phyloP scores from a whole-genome alignment of 2,797 vertebrate species.

The Enteromius afrohamiltoni region DNA sequence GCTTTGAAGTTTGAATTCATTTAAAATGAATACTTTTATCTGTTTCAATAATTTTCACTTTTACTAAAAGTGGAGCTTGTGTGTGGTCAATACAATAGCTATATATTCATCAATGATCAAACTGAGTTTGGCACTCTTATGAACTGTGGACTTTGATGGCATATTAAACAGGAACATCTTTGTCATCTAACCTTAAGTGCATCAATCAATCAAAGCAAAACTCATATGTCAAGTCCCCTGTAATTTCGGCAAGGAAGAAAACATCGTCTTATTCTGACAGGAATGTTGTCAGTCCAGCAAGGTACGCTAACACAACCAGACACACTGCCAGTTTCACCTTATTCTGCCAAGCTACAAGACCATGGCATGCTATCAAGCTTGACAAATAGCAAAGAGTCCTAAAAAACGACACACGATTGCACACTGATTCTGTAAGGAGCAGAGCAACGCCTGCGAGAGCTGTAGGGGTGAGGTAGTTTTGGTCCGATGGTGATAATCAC shows the following conservation, averaged over 20 bases:
- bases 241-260: not conserved
- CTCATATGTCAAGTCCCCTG: conserved; percentile 36
- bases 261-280: not conserved
- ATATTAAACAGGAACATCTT: not conserved
- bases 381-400: conserved; percentile 35
- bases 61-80: not conserved
- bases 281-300: conserved; percentile 14
- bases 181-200: conserved; percentile 23
- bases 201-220: conserved; percentile 27
- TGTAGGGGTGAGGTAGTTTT: conserved; percentile 33
- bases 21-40: not conserved
- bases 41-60: not conserved
- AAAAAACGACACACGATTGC: not conserved
- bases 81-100: not conserved
- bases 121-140: not conserved
- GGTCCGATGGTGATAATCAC: conserved; percentile 56
- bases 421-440: not conserved
- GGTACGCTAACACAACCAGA: conserved; percentile 8
- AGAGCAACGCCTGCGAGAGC: not conserved
- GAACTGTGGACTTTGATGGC: not conserved
- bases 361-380: conserved; percentile 38
- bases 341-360: conserved; percentile 39
- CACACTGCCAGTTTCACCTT: conserved; percentile 34
- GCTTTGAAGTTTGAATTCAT: not conserved
- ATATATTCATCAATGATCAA: not conserved